A percentile compares a stretch with the other conserved stretches of the same genome.
Evolutionary conservation across 2,888 invertebrate species (phyloP).

Genomic region (Latrodectus hesperus): DNA sequence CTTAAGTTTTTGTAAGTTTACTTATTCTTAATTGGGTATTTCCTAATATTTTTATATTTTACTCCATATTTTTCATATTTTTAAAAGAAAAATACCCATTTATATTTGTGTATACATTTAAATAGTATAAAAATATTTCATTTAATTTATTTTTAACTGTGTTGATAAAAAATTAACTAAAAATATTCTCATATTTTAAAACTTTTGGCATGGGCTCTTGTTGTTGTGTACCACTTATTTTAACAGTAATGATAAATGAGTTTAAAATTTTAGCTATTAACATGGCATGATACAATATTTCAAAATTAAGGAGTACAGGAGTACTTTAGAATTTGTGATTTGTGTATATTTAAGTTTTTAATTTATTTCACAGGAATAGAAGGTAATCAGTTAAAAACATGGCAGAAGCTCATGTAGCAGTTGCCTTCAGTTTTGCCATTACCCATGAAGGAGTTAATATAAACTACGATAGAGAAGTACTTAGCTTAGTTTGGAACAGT

Average conservation of each 20-base stretch:
- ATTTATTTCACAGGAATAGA: conserved; percentile 11
- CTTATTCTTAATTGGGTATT: too few species aligned
- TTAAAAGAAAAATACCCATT: too few species aligned
- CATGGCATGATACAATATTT: not conserved
- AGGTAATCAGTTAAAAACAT: conserved; percentile 77
- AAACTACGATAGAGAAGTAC: conserved; percentile 96
- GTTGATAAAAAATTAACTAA: too few species aligned
- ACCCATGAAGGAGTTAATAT: conserved; percentile 99
- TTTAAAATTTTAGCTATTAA: not conserved
- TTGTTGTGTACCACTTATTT: too few species aligned
- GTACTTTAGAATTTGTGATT: not conserved
- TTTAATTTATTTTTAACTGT: too few species aligned
- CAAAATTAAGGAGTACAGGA: not conserved
- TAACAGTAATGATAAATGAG: not conserved
- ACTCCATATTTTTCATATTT: too few species aligned
- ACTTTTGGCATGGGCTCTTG: too few species aligned
- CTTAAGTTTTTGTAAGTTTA: too few species aligned
- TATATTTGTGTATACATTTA: too few species aligned
- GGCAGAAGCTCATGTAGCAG: conserved; percentile 99
- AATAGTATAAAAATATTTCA: too few species aligned
- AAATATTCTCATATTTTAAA: too few species aligned
- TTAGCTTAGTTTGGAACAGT: conserved; percentile 95
- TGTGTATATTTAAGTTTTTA: not conserved
- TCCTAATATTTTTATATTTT: too few species aligned
- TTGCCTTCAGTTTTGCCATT: conserved; percentile 97